Conservation (phyloP, 2,888 invertebrate genomes). For the Neocrepidodera transversa region DNA sequence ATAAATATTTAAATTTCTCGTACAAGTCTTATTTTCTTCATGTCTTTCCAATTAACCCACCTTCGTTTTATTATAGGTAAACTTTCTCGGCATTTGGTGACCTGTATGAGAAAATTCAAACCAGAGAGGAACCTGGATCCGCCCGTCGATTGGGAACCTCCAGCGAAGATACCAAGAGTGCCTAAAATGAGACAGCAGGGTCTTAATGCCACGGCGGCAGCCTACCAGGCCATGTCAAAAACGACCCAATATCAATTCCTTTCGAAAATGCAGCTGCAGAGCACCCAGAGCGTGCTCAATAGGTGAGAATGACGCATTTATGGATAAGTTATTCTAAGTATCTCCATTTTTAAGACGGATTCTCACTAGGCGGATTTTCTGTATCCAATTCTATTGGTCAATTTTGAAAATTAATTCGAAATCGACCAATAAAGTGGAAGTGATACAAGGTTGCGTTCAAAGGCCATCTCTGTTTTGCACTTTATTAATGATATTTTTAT, state of each 20-base stretch:
- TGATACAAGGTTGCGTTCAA: no score
- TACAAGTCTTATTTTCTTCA: no score
- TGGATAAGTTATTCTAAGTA: no score
- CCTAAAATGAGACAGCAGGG: slow-evolving; percentile 58
- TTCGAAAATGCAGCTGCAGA: slow-evolving; percentile 56
- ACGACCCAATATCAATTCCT: slow-evolving; percentile 56
- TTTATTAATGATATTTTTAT: neutral
- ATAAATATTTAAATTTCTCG: no score
- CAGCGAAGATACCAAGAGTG: slow-evolving; percentile 88
- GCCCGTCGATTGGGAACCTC: slow-evolving; percentile 90
- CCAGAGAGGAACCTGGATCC: slow-evolving; percentile 87
- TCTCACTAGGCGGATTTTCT: no score
- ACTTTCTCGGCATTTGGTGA: slow-evolving; percentile 83
- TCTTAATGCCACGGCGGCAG: slow-evolving; percentile 58
- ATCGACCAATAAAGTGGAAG: no score
- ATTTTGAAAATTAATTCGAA: no score
- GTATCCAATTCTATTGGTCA: no score
- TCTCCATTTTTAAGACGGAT: no score
- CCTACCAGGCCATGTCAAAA: slow-evolving; percentile 62
- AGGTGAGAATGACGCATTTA: no score
- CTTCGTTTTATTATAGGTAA: slow-evolving; percentile 59
- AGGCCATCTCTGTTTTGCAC: neutral
- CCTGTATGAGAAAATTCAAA: slow-evolving; percentile 89
- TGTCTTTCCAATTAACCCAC: no score
- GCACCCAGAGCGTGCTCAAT: slow-evolving; percentile 41